These are phyloP conservation scores for Nyctalus aviator DNA, from an alignment of 2,797 vertebrate genomes.

Conservation along the genomic window DNA sequence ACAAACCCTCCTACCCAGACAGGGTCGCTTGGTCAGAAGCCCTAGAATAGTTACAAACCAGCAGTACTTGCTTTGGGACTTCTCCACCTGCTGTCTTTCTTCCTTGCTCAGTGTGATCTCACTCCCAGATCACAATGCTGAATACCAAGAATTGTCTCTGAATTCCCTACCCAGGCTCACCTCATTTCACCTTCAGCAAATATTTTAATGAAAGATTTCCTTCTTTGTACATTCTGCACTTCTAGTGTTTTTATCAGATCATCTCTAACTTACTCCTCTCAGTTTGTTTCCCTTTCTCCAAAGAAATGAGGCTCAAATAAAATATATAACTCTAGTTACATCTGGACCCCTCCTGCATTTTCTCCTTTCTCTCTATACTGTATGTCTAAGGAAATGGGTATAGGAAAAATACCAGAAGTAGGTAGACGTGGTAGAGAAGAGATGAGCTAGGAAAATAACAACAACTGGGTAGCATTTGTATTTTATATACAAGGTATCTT, in stretches of 20 bases:
- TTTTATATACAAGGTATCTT: neutral
- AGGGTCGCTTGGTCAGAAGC: neutral
- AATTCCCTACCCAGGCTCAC: neutral
- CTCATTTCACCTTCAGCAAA: neutral
- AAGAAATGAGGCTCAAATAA: constrained; percentile 76
- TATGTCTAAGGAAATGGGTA: neutral
- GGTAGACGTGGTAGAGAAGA: neutral
- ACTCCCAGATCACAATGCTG: neutral
- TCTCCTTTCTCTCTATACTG: constrained; percentile 12
- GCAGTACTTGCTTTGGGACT: neutral
- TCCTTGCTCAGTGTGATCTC: neutral
- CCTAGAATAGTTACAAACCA: neutral
- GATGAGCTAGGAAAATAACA: neutral
- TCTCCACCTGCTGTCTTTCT: neutral
- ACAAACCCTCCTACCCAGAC: neutral
- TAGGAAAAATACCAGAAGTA: constrained; percentile 14
- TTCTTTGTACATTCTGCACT: neutral
- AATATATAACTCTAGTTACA: constrained; percentile 53
- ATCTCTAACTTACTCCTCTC: neutral
- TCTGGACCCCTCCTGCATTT: constrained; percentile 18
- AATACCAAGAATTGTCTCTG: neutral
- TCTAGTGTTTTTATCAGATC: neutral
- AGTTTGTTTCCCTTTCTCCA: constrained; percentile 43
- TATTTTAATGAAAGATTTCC: neutral
- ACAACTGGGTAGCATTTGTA: neutral